Evolutionary conservation across 1,140 invertebrate species (phyloP).

Genomic region (Hylaeus anthracinus): DNA sequence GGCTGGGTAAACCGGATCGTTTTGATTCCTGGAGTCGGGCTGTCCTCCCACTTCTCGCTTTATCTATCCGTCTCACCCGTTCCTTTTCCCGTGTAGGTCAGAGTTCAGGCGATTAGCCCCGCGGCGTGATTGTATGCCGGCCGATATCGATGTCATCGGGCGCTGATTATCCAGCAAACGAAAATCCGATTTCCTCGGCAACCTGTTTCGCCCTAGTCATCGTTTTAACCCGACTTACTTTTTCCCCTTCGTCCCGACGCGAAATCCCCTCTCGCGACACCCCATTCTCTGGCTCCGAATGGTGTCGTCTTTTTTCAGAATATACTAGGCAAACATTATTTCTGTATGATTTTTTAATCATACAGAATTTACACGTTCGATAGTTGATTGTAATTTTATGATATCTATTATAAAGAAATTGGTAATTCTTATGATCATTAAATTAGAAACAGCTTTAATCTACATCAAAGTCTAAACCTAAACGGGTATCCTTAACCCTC

Average conservation of each 20-base stretch:
- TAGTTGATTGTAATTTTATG: too few relatives aligned
- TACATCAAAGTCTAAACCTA: too few relatives aligned
- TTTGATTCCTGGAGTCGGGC: constrained; percentile 36
- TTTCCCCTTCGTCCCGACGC: neutral
- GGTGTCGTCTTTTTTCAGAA: too few relatives aligned
- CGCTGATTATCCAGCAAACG: constrained; percentile 63
- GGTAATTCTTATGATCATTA: too few relatives aligned
- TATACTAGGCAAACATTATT: too few relatives aligned
- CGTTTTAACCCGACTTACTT: neutral
- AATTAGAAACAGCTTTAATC: too few relatives aligned
- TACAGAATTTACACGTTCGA: too few relatives aligned
- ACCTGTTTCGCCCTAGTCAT: constrained; percentile 10
- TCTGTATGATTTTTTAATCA: too few relatives aligned
- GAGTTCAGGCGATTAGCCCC: constrained; percentile 58
- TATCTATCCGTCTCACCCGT: neutral
- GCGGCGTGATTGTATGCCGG: constrained; percentile 59
- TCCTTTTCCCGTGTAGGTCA: constrained; percentile 36
- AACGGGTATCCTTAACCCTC: too few relatives aligned
- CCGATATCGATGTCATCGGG: constrained; percentile 62
- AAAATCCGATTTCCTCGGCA: constrained; percentile 57
- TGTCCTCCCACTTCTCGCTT: constrained; percentile 28
- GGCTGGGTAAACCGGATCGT: constrained; percentile 32
- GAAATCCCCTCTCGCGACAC: too few relatives aligned
- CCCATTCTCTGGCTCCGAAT: too few relatives aligned
- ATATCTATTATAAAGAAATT: too few relatives aligned